phyloP scores from a whole-genome alignment of 2,888 invertebrate species.

The Pedicia rivosa region DNA sequence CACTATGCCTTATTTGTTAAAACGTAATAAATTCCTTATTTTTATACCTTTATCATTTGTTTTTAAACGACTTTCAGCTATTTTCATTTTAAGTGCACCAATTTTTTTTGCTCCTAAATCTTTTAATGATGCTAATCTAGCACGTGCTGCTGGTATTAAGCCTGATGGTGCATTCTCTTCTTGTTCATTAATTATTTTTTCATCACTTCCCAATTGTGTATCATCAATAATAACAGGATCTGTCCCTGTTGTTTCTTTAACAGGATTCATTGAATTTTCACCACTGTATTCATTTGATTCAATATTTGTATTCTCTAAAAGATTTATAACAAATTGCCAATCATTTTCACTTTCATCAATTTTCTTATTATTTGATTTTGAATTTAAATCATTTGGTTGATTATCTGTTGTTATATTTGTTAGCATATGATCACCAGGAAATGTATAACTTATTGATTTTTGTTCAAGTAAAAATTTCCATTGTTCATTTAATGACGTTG shows the following conservation, averaged over 20 bases:
- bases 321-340: too few relatives aligned
- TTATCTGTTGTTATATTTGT: not conserved
- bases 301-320: too few relatives aligned
- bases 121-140: constrained; percentile 44
- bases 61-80: constrained; percentile 31
- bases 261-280: too few relatives aligned
- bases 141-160: constrained; percentile 31
- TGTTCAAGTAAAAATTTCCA: constrained; percentile 73
- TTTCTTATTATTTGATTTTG: not conserved
- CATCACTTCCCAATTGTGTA: not conserved
- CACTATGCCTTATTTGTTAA: too few relatives aligned
- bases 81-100: constrained; percentile 42
- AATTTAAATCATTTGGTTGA: not conserved
- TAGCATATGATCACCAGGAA: constrained; percentile 33
- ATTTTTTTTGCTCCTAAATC: constrained; percentile 54
- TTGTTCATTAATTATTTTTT: constrained; percentile 4
- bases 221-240: not conserved
- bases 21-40: too few relatives aligned
- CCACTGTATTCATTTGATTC: constrained; percentile 3
- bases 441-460: constrained; percentile 53
- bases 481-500: constrained; percentile 54
- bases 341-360: constrained; percentile 13
- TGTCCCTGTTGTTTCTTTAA: not conserved
- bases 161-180: constrained; percentile 16
- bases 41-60: constrained; percentile 7